Evolutionary conservation across 2,888 invertebrate genomes (phyloP).

Genomic region (Polyommatus icarus): DNA sequence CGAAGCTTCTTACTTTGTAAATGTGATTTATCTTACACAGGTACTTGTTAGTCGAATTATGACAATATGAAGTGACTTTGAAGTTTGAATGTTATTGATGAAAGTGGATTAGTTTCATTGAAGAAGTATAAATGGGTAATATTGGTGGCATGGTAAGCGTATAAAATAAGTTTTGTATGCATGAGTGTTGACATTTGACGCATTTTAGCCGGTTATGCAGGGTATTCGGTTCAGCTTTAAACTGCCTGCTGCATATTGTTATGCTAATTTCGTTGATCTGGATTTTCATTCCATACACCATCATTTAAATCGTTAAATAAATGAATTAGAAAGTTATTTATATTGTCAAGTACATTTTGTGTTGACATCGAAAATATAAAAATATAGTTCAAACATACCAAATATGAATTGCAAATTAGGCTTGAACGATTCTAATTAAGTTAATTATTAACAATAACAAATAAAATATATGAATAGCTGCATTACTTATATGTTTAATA

Average conservation of each 20-base stretch:
- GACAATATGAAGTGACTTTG: constrained; percentile 1
- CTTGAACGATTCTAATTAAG: too few relatives aligned
- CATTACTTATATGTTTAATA: too few relatives aligned
- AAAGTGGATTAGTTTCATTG: constrained; percentile 19
- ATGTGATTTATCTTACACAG: not conserved
- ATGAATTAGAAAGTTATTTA: not conserved
- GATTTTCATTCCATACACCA: not conserved
- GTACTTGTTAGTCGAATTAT: constrained; percentile 17
- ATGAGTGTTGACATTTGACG: not conserved
- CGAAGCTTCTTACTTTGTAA: constrained; percentile 17
- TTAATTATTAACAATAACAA: too few relatives aligned
- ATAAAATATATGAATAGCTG: too few relatives aligned
- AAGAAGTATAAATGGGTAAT: not conserved
- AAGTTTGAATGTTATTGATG: constrained; percentile 7
- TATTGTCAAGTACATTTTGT: not conserved
- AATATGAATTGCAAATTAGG: too few relatives aligned
- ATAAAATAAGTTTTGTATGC: not conserved
- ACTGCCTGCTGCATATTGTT: not conserved
- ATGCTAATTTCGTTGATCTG: not conserved
- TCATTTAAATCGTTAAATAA: not conserved
- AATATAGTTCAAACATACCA: too few relatives aligned
- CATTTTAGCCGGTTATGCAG: not conserved
- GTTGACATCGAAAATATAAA: too few relatives aligned
- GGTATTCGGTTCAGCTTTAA: not conserved
- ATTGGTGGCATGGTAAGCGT: not conserved